Evolutionary conservation across 2,797 vertebrate genomes (phyloP).

Genomic region (Orientallactaga sibirica): DNA sequence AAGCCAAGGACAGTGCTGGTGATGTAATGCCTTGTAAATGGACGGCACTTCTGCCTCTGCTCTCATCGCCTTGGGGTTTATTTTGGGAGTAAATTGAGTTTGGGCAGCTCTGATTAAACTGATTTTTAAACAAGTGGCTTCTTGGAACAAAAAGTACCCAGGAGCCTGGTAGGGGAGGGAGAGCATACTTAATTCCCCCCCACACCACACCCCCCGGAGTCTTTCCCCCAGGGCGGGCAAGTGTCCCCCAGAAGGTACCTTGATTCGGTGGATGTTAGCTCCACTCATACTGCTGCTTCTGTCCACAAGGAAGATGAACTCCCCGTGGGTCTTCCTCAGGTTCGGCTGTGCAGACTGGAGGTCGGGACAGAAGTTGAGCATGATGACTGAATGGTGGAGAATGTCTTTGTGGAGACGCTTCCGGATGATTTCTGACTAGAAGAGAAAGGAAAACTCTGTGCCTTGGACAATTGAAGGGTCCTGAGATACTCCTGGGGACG

Average conservation of each 20-base stretch:
- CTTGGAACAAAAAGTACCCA: not conserved
- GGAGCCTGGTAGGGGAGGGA: not conserved
- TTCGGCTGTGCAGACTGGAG: constrained; percentile 90
- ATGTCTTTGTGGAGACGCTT: constrained; percentile 97
- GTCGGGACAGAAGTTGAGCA: constrained; percentile 98
- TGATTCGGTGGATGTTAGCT: constrained; percentile 90
- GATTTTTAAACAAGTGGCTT: constrained; percentile 7
- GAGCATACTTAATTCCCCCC: not conserved
- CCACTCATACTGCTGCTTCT: constrained; percentile 95
- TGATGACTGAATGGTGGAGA: constrained; percentile 95
- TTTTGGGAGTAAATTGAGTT: constrained; percentile 38
- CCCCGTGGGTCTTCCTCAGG: constrained; percentile 92
- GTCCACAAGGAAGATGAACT: constrained; percentile 97
- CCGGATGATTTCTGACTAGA: constrained; percentile 94
- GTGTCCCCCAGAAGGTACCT: constrained; percentile 88
- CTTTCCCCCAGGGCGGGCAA: not conserved
- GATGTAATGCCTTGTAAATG: not conserved
- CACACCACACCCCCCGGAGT: not conserved
- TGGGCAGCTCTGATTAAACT: constrained; percentile 16
- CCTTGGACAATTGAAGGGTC: not conserved
- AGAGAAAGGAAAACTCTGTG: constrained; percentile 41
- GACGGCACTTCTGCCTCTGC: not conserved
- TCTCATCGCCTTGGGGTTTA: not conserved
- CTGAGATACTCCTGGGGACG: not conserved
- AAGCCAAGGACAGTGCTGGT: not conserved